phyloP scores from a whole-genome alignment of 2,888 invertebrate species.

The Aphidoletes aphidimyza region DNA sequence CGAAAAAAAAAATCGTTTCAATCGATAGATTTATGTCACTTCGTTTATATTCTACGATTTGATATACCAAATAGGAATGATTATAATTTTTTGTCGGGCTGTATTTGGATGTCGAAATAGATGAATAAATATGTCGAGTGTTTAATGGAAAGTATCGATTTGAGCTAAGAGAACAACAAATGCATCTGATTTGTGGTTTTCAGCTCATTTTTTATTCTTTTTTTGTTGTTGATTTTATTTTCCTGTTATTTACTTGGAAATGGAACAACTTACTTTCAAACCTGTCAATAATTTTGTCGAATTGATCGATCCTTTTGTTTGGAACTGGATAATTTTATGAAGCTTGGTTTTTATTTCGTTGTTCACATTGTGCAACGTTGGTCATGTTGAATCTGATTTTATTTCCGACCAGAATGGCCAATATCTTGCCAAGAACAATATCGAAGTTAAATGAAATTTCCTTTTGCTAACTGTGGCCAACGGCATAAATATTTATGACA shows the following conservation, averaged over 20 bases:
- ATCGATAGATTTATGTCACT: constrained; percentile 32
- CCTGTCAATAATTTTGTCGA: not conserved
- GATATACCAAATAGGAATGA: constrained; percentile 5
- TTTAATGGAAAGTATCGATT: constrained; percentile 33
- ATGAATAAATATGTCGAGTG: constrained; percentile 36
- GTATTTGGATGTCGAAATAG: not conserved
- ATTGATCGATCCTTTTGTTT: constrained; percentile 5
- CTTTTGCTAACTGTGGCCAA: constrained; percentile 32
- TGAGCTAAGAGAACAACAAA: not conserved
- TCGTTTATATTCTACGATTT: constrained; percentile 42
- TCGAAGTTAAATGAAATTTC: constrained; percentile 39
- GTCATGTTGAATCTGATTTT: not conserved
- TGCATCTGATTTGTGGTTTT: constrained; percentile 29
- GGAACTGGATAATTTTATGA: too few relatives aligned
- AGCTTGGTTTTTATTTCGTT: constrained; percentile 8
- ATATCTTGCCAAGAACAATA: constrained; percentile 2
- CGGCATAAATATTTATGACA: constrained; percentile 40
- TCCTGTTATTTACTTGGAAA: too few relatives aligned
- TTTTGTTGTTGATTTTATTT: not conserved
- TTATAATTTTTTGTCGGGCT: not conserved
- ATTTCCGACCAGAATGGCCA: not conserved
- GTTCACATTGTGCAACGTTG: not conserved
- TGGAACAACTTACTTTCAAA: constrained; percentile 6
- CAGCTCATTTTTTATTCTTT: not conserved
- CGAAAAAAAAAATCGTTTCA: constrained; percentile 31